Percentiles rank a stretch among this genome's conserved stretches.
Conservation (phyloP, 2,888 invertebrate genomes). For the Pogonocherus hispidulus region DNA sequence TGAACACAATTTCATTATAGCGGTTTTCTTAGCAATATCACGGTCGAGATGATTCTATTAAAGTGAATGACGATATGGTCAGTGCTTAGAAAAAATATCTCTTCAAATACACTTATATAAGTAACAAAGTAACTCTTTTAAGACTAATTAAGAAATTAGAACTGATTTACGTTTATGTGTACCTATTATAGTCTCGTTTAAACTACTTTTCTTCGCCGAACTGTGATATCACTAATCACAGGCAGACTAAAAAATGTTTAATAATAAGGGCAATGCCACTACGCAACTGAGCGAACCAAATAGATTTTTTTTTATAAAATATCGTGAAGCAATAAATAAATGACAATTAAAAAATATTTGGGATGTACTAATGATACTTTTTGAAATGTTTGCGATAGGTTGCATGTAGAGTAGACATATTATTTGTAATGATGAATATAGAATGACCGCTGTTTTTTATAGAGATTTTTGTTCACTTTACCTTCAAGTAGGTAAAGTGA, state of each 20-base stretch:
- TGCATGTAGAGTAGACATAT: too few relatives aligned
- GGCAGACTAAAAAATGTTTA: not conserved
- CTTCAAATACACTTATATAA: slow-evolving; percentile 10
- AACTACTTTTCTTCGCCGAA: not conserved
- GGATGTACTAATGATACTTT: too few relatives aligned
- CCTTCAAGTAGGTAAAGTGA: too few relatives aligned
- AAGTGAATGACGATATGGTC: slow-evolving; percentile 42
- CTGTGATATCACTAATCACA: not conserved
- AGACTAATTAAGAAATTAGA: slow-evolving; percentile 18
- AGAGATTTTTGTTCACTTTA: too few relatives aligned
- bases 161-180: slow-evolving; percentile 19
- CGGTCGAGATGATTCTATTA: slow-evolving; percentile 50
- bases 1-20: slow-evolving; percentile 48
- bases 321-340: too few relatives aligned
- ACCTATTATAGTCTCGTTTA: slow-evolving; percentile 7
- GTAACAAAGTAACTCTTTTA: slow-evolving; percentile 6
- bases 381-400: too few relatives aligned
- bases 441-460: too few relatives aligned
- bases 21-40: slow-evolving; percentile 51
- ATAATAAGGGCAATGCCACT: too few relatives aligned
- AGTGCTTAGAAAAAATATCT: slow-evolving; percentile 29
- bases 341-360: too few relatives aligned
- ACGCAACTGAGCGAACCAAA: too few relatives aligned
- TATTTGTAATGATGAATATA: too few relatives aligned
- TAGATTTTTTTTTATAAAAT: too few relatives aligned